Conservation (phyloP, 2,797 vertebrate species). For the Characodon lateralis region DNA sequence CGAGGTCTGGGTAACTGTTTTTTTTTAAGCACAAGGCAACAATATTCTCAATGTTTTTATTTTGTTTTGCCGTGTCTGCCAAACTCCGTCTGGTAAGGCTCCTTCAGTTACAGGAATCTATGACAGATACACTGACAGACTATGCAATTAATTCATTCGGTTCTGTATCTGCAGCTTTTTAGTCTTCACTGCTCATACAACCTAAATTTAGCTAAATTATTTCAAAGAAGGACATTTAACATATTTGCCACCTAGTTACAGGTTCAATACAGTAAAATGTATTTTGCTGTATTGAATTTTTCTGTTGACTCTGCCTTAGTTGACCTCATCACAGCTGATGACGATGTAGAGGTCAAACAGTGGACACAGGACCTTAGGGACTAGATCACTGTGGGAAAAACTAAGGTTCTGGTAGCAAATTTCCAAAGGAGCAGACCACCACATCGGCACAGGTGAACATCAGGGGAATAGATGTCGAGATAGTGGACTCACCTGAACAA, state of each 20-base stretch:
- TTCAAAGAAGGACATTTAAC: background rate
- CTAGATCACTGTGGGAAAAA: background rate
- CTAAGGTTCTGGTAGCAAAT: background rate
- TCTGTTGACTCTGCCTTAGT: background rate
- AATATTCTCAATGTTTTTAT: constrained; percentile 71
- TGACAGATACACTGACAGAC: constrained; percentile 42
- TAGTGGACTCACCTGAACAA: background rate
- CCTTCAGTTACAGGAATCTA: constrained; percentile 52
- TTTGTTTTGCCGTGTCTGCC: constrained; percentile 68
- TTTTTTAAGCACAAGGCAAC: constrained; percentile 74
- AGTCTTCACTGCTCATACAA: constrained; percentile 8
- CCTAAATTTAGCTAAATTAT: background rate
- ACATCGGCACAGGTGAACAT: background rate
- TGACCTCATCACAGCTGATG: background rate
- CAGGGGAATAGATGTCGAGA: background rate
- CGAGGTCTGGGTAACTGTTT: constrained; percentile 77
- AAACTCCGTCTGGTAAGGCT: constrained; percentile 62
- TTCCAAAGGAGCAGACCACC: background rate
- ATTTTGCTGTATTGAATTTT: background rate
- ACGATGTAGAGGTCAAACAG: background rate
- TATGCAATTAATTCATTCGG: constrained; percentile 17
- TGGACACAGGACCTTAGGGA: no score
- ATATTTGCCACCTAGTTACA: background rate
- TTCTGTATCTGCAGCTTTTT: constrained; percentile 10
- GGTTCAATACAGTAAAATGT: background rate